phyloP scores from a whole-genome alignment of 1,140 invertebrate species.

The Hycleus cichorii region DNA sequence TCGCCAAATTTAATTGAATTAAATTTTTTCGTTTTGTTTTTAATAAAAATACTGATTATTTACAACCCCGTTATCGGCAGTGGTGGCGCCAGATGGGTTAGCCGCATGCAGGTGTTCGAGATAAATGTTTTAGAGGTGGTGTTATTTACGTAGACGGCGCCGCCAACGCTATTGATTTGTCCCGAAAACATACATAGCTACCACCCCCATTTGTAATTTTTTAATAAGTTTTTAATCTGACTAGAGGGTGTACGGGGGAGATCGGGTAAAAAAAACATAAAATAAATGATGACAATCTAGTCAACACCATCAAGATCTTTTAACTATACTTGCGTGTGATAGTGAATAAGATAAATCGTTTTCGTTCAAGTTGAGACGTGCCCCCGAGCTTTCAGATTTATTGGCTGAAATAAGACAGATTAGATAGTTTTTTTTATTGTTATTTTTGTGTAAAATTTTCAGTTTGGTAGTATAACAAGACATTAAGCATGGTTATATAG shows the following conservation, averaged over 20 bases:
- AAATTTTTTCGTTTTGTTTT: too few relatives aligned
- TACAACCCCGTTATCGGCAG: too few relatives aligned
- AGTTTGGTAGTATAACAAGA: too few relatives aligned
- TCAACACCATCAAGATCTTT: background rate
- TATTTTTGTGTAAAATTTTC: too few relatives aligned
- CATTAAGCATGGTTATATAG: conserved; percentile 5
- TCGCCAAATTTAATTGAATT: too few relatives aligned
- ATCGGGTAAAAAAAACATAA: background rate
- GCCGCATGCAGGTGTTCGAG: conserved; percentile 29
- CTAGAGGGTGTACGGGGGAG: background rate
- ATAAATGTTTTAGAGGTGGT: conserved; percentile 30
- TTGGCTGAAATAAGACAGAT: conserved; percentile 11
- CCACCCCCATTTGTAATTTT: conserved; percentile 4
- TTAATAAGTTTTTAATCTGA: too few relatives aligned
- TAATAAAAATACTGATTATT: background rate
- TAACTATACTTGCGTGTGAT: background rate
- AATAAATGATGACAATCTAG: too few relatives aligned
- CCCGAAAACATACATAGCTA: conserved; percentile 1
- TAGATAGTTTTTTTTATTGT: background rate
- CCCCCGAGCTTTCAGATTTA: conserved; percentile 1
- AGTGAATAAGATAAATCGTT: conserved; percentile 5
- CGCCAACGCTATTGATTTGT: background rate
- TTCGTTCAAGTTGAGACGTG: conserved; percentile 1
- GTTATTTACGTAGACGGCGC: conserved; percentile 22
- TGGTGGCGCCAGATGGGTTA: conserved; percentile 25